phyloP scores from a whole-genome alignment of 2,113 vertebrate species.

The Salvelinus sp. region DNA sequence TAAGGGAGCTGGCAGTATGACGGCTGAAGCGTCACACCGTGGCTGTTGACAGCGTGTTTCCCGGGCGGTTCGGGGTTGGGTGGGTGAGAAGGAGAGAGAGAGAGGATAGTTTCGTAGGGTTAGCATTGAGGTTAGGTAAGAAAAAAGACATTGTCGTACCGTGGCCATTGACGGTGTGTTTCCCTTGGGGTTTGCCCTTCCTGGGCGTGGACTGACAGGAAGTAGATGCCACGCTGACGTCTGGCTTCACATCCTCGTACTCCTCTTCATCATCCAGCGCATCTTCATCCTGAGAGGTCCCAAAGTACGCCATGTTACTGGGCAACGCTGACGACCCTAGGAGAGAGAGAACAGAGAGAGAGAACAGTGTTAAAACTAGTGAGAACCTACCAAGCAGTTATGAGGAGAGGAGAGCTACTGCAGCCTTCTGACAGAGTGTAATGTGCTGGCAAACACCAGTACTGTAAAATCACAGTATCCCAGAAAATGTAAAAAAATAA shows the following conservation, averaged over 20 bases:
- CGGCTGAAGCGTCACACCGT: slow-evolving; percentile 75
- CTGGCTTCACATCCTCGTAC: slow-evolving; percentile 80
- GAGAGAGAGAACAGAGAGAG: not conserved
- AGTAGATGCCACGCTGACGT: slow-evolving; percentile 81
- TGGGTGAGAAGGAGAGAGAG: slow-evolving; percentile 8
- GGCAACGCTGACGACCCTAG: slow-evolving; percentile 93
- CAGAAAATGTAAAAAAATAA: not conserved
- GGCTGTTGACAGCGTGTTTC: slow-evolving; percentile 89
- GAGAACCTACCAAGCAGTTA: not conserved
- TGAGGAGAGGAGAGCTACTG: not conserved
- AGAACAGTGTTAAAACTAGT: not conserved
- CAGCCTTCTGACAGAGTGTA: not conserved
- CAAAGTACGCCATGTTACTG: slow-evolving; percentile 95
- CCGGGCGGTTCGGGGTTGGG: slow-evolving; percentile 71
- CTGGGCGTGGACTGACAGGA: slow-evolving; percentile 96
- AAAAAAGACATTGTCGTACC: slow-evolving; percentile 70
- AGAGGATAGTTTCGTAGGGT: not conserved
- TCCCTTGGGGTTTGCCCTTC: slow-evolving; percentile 84
- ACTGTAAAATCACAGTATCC: not conserved
- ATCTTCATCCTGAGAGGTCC: slow-evolving; percentile 97
- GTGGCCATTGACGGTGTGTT: slow-evolving; percentile 89
- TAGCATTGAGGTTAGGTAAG: not conserved
- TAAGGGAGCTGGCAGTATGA: not conserved
- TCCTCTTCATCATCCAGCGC: slow-evolving; percentile 85
- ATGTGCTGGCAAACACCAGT: not conserved